A percentile compares a stretch with the other conserved stretches of the same genome.
Evolutionary conservation across 2,888 invertebrate species (phyloP).

Genomic region (Cryptophagus acutangulus): DNA sequence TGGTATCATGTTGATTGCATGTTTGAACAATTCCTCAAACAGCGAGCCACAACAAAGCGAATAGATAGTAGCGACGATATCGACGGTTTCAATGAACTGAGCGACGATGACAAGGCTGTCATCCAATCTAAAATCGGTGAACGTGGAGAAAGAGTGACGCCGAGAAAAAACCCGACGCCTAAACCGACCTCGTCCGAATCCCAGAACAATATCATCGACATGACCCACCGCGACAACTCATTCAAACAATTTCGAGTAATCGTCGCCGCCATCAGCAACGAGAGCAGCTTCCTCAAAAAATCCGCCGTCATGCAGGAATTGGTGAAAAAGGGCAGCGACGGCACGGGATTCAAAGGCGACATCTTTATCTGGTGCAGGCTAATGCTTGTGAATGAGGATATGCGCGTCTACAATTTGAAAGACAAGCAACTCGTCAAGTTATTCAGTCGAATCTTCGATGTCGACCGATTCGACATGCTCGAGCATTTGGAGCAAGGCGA

Average conservation of each 20-base stretch:
- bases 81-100: conserved; percentile 67
- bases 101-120: conserved; percentile 61
- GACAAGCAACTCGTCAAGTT: conserved; percentile 87
- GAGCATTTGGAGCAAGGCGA: conserved; percentile 82
- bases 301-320: conserved; percentile 66
- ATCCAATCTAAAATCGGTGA: conserved; percentile 62
- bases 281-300: conserved; percentile 77
- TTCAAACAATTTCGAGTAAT: conserved; percentile 73
- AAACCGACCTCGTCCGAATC: conserved; percentile 20
- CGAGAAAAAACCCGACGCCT: conserved; percentile 31
- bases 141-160: conserved; percentile 47
- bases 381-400: conserved; percentile 75
- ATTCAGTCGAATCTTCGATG: conserved; percentile 73
- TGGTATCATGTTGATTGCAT: conserved; percentile 80
- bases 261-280: conserved; percentile 72
- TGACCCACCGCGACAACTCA: conserved; percentile 54
- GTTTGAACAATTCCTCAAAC: conserved; percentile 72
- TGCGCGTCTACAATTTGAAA: conserved; percentile 86
- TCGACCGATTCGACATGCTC: conserved; percentile 74
- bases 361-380: conserved; percentile 75
- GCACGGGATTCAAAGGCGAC: conserved; percentile 70
- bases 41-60: conserved; percentile 74
- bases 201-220: conserved; percentile 2
- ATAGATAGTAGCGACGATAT: conserved; percentile 74
- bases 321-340: conserved; percentile 58